Conservation (phyloP, 2,888 invertebrate species). For the Thereva unica region DNA sequence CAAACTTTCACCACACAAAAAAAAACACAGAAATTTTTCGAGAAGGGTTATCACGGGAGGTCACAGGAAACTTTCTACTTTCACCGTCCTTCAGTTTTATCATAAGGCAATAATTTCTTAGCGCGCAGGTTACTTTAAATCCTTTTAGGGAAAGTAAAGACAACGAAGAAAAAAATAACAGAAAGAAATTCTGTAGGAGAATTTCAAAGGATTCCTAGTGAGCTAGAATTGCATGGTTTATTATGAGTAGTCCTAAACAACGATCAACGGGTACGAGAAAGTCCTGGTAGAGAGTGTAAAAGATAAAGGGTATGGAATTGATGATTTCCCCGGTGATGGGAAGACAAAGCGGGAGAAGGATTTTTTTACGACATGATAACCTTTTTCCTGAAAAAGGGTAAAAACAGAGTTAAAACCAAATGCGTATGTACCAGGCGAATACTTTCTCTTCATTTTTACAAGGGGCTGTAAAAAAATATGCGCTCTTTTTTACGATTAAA, state of each 20-base stretch:
- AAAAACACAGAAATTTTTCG: not conserved
- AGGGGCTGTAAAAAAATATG: conserved; percentile 4
- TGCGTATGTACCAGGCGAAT: conserved; percentile 5
- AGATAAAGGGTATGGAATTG: too few relatives aligned
- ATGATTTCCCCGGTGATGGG: too few relatives aligned
- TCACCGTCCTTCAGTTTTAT: conserved; percentile 5
- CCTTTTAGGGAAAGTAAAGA: too few relatives aligned
- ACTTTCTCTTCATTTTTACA: conserved; percentile 5
- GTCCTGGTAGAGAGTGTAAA: too few relatives aligned
- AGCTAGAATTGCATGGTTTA: conserved; percentile 19
- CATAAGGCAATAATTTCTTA: too few relatives aligned
- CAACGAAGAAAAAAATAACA: too few relatives aligned
- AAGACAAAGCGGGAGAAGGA: too few relatives aligned
- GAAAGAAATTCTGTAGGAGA: too few relatives aligned
- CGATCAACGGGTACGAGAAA: too few relatives aligned
- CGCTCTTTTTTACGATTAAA: conserved; percentile 11
- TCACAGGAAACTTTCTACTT: conserved; percentile 15
- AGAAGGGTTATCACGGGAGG: conserved; percentile 11
- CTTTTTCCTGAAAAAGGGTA: conserved; percentile 20
- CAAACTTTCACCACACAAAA: conserved; percentile 4
- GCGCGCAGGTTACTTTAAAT: too few relatives aligned
- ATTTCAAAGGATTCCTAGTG: conserved; percentile 8
- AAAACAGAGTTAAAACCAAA: not conserved
- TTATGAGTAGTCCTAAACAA: conserved; percentile 7
- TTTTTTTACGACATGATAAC: conserved; percentile 7